Evolutionary conservation across 2,888 invertebrate species (phyloP), one percentile per base, ranked within the genome.

Genomic region (Chloroclystis v-ata): DNA sequence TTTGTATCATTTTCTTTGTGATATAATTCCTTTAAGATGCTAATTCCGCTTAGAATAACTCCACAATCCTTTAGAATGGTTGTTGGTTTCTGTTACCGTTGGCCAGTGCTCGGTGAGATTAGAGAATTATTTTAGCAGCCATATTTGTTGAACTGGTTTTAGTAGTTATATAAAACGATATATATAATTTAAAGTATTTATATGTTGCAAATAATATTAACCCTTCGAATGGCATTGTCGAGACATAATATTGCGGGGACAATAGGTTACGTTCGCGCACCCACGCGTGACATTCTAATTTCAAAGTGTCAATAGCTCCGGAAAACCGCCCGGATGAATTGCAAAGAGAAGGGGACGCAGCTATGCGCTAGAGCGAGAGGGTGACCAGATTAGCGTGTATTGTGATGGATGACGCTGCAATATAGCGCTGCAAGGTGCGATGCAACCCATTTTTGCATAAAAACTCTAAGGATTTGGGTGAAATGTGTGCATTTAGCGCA

Each of bases 231-330:
- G 49, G 60, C 63, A 65, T 70, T 71, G 61, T 67, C 72, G 67
- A 65, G 63, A 59, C 62, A 63, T 65, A 61, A 63, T 60, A 62
- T 33, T 57, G 69, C 67, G 67, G 59, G 32, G 60, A 82, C 81
- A 82, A 82, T 80, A 72, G 70, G 71, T 78, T 79, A 78, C 78
- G 75, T 71, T 67, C 60, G 71, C 69, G 73, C 83, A 81, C 81
- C 83, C 84, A 82, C 83, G 83, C 83, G 75, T 82, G 77, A 82
- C 80, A 75, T 76, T 78, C 76, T 77, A 77, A 78, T 81, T 77
- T 75, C 75, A 72, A 79, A 81, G 75, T 79, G 78, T 78, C 80
- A 77, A 79, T 75, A 76, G 75, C 75, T 69, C 70, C 75, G 79
- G 77, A 78, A 78, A 78, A 73, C 72, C 67, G 67, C 57, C 54